These are phyloP conservation scores for Daubentonia madagascariensis DNA, from an alignment of 2,113 vertebrate genomes.

Conservation along the genomic window DNA sequence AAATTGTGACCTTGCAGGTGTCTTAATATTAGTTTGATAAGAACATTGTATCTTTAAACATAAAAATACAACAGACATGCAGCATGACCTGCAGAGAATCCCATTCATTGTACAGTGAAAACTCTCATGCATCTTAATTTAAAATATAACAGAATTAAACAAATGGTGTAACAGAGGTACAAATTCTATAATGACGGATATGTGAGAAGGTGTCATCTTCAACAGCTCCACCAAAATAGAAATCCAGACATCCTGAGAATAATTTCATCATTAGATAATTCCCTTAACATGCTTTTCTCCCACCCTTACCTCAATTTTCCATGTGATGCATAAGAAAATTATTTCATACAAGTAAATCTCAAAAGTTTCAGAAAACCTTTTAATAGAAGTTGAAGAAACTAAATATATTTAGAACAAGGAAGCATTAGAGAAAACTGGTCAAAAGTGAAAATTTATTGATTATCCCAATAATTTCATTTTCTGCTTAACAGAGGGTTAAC, in stretches of 20 bases:
- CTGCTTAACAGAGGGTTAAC: not conserved
- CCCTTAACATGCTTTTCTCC: not conserved
- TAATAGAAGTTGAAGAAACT: not conserved
- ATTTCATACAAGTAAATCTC: conserved; percentile 27
- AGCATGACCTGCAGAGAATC: not conserved
- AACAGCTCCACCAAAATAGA: conserved; percentile 25
- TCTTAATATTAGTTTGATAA: not conserved
- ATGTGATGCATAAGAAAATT: conserved; percentile 11
- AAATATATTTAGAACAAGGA: conserved; percentile 20
- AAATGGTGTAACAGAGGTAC: not conserved
- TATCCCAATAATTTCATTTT: conserved; percentile 40
- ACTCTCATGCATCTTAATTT: not conserved
- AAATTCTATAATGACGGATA: not conserved
- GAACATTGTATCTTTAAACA: not conserved
- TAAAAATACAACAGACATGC: not conserved
- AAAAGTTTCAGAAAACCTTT: conserved; percentile 15
- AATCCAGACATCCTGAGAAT: not conserved
- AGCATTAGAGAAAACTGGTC: not conserved
- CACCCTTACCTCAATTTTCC: not conserved
- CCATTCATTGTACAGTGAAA: not conserved
- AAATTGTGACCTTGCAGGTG: not conserved
- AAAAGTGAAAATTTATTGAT: not conserved
- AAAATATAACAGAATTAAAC: not conserved
- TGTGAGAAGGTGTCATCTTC: not conserved
- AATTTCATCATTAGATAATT: not conserved